Base-by-base conservation (phyloP, 2,113 vertebrate genomes). In the Scomber colias region DNA sequence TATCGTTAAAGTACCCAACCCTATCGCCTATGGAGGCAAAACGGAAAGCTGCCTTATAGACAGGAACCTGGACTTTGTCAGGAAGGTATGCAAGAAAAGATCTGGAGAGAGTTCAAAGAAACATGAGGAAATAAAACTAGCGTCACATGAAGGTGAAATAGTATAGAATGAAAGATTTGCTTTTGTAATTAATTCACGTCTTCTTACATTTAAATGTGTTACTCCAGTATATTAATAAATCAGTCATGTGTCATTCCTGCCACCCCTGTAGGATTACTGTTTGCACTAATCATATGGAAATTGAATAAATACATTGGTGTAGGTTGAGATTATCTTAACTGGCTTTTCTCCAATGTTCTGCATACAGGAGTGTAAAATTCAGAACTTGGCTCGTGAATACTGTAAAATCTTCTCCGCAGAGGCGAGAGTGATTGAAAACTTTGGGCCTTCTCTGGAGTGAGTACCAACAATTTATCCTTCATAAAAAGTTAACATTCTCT, bases 331-430 rank as follows among this genome's bases (percentile, higher is more conserved):
- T 74, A 67, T 83, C 11, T 86, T 57, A 48, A 62, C 74, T 81
- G 69, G 71, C 48, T 59, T 1, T 75, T 70, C 49, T 76, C 54
- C 70, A 61, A 87, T 90, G 45, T 81, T 81, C 60, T 66, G 24
- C 14, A 61, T 16, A 76, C 89, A 99, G 98, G 95, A 96, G 51
- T 99, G 97, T 90, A 99, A 97, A 94, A 96, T 96, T 86, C 98
- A 99, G 87, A 99, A 98, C 89, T 96, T 96, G 73, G 96, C 96
- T 75, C 96, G 98, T 0, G 98, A 99, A 82, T 99, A 99, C 93
- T 97, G 97, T 93, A 99, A 98, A 92, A 97, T 99, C 90, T 99
- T 99, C 71, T 95, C 96, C 0, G 94, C 98, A 0, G 98, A 99
- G 85, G 94, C 97, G 50, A 95, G 97, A 85, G 95, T 93, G 0